phyloP scores from a whole-genome alignment of 2,113 vertebrate species.

The Callipepla squamata region DNA sequence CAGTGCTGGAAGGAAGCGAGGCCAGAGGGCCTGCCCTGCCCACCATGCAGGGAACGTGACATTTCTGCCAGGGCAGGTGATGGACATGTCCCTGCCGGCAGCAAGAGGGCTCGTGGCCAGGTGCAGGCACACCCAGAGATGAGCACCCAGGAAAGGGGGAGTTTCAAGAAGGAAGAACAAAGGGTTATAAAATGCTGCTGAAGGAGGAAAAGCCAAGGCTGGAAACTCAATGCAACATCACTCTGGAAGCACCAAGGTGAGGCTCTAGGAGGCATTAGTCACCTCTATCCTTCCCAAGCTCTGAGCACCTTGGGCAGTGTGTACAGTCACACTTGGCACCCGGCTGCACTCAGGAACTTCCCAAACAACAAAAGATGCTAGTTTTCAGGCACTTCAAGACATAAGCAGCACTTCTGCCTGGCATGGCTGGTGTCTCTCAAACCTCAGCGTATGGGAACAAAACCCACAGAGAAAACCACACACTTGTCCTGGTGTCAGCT shows the following conservation, averaged over 20 bases:
- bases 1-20: not conserved
- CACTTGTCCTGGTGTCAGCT: not conserved
- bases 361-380: not conserved
- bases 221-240: not conserved
- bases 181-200: not conserved
- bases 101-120: rapidly evolving
- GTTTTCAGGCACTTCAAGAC: not conserved
- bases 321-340: not conserved
- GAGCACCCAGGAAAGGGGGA: not conserved
- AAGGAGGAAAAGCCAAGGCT: conserved; percentile 1
- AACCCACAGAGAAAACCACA: not conserved
- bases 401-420: not conserved
- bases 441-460: not conserved
- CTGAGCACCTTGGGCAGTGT: rapidly evolving
- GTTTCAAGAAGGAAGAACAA: not conserved
- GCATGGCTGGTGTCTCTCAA: not conserved
- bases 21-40: not conserved
- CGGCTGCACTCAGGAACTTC: not conserved
- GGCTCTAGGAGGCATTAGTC: not conserved
- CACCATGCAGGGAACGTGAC: rapidly evolving
- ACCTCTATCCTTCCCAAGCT: not conserved
- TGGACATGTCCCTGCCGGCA: not conserved
- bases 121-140: not conserved
- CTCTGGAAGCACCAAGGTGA: rapidly evolving
- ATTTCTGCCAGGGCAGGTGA: not conserved